Evolutionary conservation across 2,113 vertebrate genomes (phyloP), one percentile per base, ranked within the genome.

Genomic region (Pseudorhombus dupliciocellatus): DNA sequence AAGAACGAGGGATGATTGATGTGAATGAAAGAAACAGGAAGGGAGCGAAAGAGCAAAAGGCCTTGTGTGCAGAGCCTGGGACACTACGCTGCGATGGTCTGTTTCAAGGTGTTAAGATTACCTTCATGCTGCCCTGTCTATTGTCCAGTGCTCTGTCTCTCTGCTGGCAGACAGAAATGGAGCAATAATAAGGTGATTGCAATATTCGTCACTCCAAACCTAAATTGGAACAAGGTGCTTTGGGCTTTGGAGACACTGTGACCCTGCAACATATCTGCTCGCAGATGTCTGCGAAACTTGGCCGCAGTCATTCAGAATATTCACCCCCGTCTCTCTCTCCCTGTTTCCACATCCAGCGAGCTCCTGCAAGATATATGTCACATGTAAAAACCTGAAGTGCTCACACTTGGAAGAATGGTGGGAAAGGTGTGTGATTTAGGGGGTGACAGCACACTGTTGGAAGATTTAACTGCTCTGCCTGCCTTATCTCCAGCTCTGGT

Each of bases 341-440:
- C 56, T 71, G 70, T 81, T 77, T 86, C 73, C 68, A 78, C 34
- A 55, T 77, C 59, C 30, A 40, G 20, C 21, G 58, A 53, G 46
- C 56, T 73, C 37, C 26, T 44, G 70, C 64, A 64, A 86, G 80
- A 83, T 68, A 75, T 72, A 79, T 69, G 68, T 77, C 65, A 79
- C 63, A 78, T 77, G 59, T 70, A 79, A 75, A 88, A 70, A 28
- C 31, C 54, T 75, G 66, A 64, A 30, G 25, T 40, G 57, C 59
- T 67, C 66, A 79, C 83, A 78, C 62, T 55, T 70, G 77, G 31
- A 83, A 50, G 79, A 80, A 81, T 48, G 76, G 68, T 81, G 84
- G 81, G 72, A 80, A 70, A 90, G 74, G 80, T 84, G 88, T 87
- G 69, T 90, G 88, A 91, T 94, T 89, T 91, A 92, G 64, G 78